A percentile compares a stretch with the other conserved stretches of the same genome.
Evolutionary conservation across 2,113 vertebrate genomes (phyloP).

Genomic region (Lasiurus borealis): DNA sequence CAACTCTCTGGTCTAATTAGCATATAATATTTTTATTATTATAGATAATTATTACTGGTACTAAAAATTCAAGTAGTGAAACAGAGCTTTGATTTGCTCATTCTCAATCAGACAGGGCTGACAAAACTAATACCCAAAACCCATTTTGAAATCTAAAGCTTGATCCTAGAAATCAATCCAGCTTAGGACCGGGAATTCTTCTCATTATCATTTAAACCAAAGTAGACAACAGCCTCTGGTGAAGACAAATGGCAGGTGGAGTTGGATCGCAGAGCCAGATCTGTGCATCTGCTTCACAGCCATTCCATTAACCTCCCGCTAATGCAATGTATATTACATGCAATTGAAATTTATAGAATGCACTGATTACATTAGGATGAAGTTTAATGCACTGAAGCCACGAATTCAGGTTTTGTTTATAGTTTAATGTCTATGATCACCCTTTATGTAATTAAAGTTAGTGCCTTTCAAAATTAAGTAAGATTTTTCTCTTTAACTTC

Average conservation of each 20-base stretch:
- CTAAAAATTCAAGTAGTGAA: background rate
- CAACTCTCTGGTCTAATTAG: too few relatives aligned
- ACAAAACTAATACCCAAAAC: background rate
- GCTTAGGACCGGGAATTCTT: background rate
- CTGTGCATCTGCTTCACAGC: too few relatives aligned
- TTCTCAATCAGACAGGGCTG: background rate
- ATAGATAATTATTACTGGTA: background rate
- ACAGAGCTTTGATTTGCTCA: background rate
- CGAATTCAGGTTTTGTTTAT: background rate
- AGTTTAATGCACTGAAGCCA: background rate
- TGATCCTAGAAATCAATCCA: background rate
- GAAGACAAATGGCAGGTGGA: background rate
- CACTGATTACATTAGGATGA: background rate
- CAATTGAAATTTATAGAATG: background rate
- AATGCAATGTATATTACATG: background rate
- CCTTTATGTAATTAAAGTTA: background rate
- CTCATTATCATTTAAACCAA: background rate
- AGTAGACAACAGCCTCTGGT: background rate
- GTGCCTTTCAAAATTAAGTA: background rate
- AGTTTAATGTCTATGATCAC: background rate
- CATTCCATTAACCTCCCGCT: background rate
- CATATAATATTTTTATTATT: too few relatives aligned
- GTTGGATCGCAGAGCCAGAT: background rate
- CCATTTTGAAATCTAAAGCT: background rate
- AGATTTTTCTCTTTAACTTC: background rate